phyloP scores from a whole-genome alignment of 1,140 invertebrate species.

The Maconellicoccus hirsutus region DNA sequence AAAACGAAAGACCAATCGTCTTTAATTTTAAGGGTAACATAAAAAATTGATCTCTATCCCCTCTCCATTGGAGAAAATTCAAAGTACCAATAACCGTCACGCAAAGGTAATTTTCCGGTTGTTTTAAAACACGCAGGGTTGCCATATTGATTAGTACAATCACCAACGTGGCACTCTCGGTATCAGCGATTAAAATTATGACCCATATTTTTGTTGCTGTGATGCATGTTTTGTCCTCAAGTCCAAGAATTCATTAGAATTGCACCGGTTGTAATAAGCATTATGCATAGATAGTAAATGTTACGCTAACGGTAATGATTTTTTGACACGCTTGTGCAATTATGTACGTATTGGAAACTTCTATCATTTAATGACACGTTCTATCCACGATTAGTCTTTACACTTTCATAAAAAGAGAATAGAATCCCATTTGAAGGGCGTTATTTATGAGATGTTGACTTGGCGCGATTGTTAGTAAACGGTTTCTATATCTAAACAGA shows the following conservation, averaged over 20 bases:
- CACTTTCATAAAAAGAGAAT: background rate
- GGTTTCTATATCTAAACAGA: background rate
- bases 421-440: background rate
- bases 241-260: background rate
- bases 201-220: background rate
- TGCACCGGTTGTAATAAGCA: background rate
- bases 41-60: background rate
- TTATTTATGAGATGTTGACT: background rate
- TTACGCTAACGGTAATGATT: background rate
- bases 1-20: background rate
- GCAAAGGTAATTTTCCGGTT: background rate
- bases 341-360: background rate
- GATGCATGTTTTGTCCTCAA: background rate
- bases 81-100: constrained; percentile 7
- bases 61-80: background rate
- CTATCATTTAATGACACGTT: background rate
- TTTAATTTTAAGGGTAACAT: background rate
- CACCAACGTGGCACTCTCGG: background rate
- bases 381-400: no score
- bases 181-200: constrained; percentile 5
- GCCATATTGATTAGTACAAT: constrained; percentile 7
- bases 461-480: background rate
- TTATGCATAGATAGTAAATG: background rate
- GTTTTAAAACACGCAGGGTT: background rate
- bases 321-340: background rate